Base-by-base conservation (phyloP, 2,888 invertebrate species). In the Zygothrica quintamaculata region DNA sequence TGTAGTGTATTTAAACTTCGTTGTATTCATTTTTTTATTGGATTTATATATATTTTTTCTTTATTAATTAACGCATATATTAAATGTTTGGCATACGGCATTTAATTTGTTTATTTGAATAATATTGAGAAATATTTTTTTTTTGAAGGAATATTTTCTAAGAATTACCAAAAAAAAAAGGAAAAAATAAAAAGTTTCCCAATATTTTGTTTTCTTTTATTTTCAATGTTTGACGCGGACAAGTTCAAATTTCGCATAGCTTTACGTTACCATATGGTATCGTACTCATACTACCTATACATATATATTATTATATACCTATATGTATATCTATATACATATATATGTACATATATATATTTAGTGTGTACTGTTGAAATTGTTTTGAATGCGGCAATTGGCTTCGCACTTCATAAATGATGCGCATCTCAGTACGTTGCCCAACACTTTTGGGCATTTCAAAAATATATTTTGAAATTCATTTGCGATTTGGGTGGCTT, bases 351-450 rank as follows among this genome's bases (percentile, higher is more conserved):
- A 67, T n/a, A n/a, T 11, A 5, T 74, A 69, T 71, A 69, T 61
- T 48, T 39, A 74, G 50, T 65, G 65, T 65, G 71, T 60, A 52
- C 57, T 51, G 56, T 59, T 65, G 59, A 74, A 66, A 80, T 64
- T 37, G 4, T 26, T 8, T 31, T 43, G 52, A 65, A 64, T 56
- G 44, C 84, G 70, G 55, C 81, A 77, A 82, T 85, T 79, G 72
- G 77, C 84, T 78, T 79, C 84, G 78, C 78, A 79, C 78, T 85
- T 85, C 84, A 85, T 79, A 65, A 82, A 85, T 52, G 70, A 85
- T 52, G 70, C 44, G 44, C 52, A 57, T 9, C 51, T 33, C 18
- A 5, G 11, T 22, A 15, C 40, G 50, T 65, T 81, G 53, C 58
- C 36, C 47, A 62, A 60, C 37, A 47, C 29, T 33, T 52, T 51